Base-by-base conservation (phyloP, 1,140 invertebrate species). In the Chironomus striatipennis region DNA sequence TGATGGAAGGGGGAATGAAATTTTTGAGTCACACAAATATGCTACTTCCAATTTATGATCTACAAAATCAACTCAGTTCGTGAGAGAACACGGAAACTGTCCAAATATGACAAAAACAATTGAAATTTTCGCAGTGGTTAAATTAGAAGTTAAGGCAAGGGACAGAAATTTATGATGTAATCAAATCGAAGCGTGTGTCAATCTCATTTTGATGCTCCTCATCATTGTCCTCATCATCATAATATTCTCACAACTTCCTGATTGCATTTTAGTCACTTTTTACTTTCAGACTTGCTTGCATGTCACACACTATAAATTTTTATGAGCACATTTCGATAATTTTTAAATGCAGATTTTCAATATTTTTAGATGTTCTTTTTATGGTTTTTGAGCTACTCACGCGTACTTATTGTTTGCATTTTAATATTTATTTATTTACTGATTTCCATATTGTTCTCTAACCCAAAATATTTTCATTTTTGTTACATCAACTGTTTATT, bases 101-200 rank as follows among this genome's bases (percentile, higher is more conserved):
- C 24, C 24, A 34, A 34, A 34, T 34, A 34, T 34, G 24, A 34
- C 24, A 34, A 34, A n/a, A n/a, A n/a, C n/a, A n/a, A n/a, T n/a
- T n/a, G n/a, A n/a, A n/a, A 2, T 34, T 34, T 34, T 34, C 5
- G 24, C 24, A 34, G 24, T 34, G 24, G 24, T 34, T n/a, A 57
- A 57, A 57, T 12, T n/a, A n/a, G 47, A 4, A 57, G 5, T 5
- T 34, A 34, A 57, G 47, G 8, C 12, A 57, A 57, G 12, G 12
- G 47, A 57, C 12, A 57, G 12, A 57, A 70, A 70, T 70, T 70
- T 70, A 70, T 70, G 65, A 70, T 70, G 65, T 70, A 70, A 70
- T 70, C 65, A 70, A 70, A 70, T 70, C 65, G 65, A 70, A 70
- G 47, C 65, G 65, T 70, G 65, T 10, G 65, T 70, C 65, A 70